Conservation (phyloP, 53 echinoderm and acorn worm species). For the Antedon mediterranea region DNA sequence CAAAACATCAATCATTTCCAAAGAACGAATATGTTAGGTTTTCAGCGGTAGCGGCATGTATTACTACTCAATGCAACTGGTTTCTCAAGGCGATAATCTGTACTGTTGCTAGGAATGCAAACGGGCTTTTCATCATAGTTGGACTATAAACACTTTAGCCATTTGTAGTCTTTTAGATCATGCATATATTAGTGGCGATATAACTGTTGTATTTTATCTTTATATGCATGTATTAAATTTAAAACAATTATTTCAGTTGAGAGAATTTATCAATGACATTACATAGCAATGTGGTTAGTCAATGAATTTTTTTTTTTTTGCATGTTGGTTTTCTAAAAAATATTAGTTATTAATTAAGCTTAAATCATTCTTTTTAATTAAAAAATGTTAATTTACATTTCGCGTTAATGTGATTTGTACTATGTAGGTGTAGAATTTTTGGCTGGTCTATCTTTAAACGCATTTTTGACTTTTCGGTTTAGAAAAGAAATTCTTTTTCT, state of each 20-base stretch:
- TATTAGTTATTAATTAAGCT: not conserved
- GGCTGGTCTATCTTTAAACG: not conserved
- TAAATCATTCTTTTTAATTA: not conserved
- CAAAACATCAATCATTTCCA: not conserved
- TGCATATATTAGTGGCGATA: not conserved
- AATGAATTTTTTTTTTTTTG: not conserved
- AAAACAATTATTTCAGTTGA: not conserved
- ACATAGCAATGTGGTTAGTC: not conserved
- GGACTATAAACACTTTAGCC: too few relatives aligned
- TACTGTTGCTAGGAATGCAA: too few relatives aligned
- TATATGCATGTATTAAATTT: not conserved
- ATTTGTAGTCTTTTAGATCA: not conserved
- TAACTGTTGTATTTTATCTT: not conserved
- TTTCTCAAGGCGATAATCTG: not conserved
- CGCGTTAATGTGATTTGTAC: not conserved
- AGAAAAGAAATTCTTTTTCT: not conserved
- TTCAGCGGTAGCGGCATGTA: not conserved
- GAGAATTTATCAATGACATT: not conserved
- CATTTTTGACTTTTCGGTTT: not conserved
- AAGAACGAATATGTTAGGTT: not conserved
- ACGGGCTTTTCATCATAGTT: too few relatives aligned
- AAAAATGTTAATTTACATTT: not conserved
- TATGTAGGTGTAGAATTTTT: not conserved
- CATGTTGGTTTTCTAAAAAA: not conserved
- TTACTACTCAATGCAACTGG: not conserved